phyloP scores from a whole-genome alignment of 2,113 vertebrate species.

The Ahaetulla prasina region DNA sequence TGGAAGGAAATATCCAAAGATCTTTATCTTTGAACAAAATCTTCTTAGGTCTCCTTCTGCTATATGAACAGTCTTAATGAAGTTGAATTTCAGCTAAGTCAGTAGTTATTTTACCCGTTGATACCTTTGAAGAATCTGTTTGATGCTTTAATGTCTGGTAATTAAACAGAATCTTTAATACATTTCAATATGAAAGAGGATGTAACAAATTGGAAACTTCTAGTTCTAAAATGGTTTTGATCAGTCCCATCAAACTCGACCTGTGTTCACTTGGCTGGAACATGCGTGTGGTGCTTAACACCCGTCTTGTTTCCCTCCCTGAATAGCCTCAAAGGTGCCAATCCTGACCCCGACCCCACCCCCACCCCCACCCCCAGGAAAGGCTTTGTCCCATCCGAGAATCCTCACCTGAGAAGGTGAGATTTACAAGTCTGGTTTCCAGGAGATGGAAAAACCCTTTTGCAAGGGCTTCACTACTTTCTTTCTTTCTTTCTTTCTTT shows the following conservation, averaged over 20 bases:
- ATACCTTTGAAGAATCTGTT: constrained; percentile 58
- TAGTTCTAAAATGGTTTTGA: constrained; percentile 49
- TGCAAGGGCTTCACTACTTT: too few relatives aligned
- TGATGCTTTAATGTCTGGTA: constrained; percentile 56
- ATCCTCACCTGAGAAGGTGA: not conserved
- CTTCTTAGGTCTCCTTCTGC: constrained; percentile 59
- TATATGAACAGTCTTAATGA: constrained; percentile 67
- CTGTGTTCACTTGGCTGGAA: constrained; percentile 18
- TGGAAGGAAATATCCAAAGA: constrained; percentile 63
- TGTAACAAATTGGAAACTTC: constrained; percentile 46
- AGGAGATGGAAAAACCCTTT: too few relatives aligned
- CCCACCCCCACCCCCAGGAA: too few relatives aligned
- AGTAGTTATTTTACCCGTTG: constrained; percentile 50
- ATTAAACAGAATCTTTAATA: constrained; percentile 65
- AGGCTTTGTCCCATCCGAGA: not conserved
- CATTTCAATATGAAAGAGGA: constrained; percentile 36
- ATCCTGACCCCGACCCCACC: not conserved
- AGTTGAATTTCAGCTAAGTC: constrained; percentile 60
- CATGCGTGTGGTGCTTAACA: constrained; percentile 36
- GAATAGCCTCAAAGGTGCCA: not conserved
- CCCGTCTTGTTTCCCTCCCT: not conserved
- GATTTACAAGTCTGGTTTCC: not conserved
- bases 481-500: too few relatives aligned
- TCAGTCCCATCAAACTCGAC: not conserved
- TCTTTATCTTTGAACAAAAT: constrained; percentile 66